Percentiles rank a stretch among this genome's conserved stretches.
Evolutionary conservation across 2,888 invertebrate genomes (phyloP).

Genomic region (Saturnia japonica): DNA sequence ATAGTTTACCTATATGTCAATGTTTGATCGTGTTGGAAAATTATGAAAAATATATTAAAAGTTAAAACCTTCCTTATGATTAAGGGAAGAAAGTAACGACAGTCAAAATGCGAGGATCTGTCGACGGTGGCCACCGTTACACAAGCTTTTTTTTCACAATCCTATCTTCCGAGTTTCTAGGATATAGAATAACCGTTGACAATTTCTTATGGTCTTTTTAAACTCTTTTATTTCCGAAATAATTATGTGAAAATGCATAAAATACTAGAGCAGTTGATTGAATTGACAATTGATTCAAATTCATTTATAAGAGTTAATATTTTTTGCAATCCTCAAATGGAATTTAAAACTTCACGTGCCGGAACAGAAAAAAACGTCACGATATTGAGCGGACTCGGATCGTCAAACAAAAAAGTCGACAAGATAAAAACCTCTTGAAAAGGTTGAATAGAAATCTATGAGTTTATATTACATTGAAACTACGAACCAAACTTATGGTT

Average conservation of each 20-base stretch:
- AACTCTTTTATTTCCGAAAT: not conserved
- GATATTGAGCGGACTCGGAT: not conserved
- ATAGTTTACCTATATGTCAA: too few relatives aligned
- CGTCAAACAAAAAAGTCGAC: not conserved
- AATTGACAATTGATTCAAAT: not conserved
- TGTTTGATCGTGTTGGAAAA: too few relatives aligned
- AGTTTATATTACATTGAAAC: too few relatives aligned
- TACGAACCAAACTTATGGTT: too few relatives aligned
- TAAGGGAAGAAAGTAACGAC: too few relatives aligned
- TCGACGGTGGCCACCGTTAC: too few relatives aligned
- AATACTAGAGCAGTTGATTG: not conserved
- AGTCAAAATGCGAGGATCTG: too few relatives aligned
- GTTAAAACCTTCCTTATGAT: too few relatives aligned
- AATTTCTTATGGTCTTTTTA: not conserved
- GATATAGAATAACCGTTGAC: not conserved
- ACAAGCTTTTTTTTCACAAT: too few relatives aligned
- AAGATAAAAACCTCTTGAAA: not conserved
- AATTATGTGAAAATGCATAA: not conserved
- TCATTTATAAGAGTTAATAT: not conserved
- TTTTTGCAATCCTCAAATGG: not conserved
- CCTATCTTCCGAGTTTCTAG: not conserved
- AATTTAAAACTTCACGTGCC: constrained; percentile 6
- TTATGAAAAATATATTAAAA: too few relatives aligned
- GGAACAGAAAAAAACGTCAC: not conserved
- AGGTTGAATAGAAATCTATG: not conserved